Base-by-base conservation (phyloP, 92 coral and sea anemone species). In the Actinostola sp. region DNA sequence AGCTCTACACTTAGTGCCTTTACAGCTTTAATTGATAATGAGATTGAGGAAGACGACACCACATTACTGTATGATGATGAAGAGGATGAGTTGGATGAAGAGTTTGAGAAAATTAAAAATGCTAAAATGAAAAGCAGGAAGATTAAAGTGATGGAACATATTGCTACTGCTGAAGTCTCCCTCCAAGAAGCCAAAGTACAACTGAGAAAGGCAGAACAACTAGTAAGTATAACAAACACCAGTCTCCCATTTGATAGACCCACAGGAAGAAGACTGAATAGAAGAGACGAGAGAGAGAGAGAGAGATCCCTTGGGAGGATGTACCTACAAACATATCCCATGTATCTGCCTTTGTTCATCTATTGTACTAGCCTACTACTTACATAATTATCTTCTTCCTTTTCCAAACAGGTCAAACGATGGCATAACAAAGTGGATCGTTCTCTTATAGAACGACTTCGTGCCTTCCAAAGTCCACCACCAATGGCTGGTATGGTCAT, bases 401-500 rank as follows among this genome's bases (percentile, higher is more conserved):
- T n/a, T n/a, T n/a, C n/a, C n/a, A n/a, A n/a, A n/a, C n/a, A 95
- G 99, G 99, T 91, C 11, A 1, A 56, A 39, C 85, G 82, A 30
- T 95, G 99, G 99, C 92, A 88, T 76, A 79, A 76, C 55, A 92
- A 80, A 34, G 87, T 95, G 0, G 99, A 95, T 61, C 97, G 99
- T 50, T 85, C 97, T 1, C 62, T 93, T 19, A 85, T 89, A 53
- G 99, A 95, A 69, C 73, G 99, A 51, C 97, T 95, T 34, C 84
- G 94, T 59, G 97, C 99, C 2, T 92, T 95, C 50, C 99, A 95
- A 73, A 92, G 89, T 34, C 99, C 99, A 10, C 99, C 99, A 0
- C 93, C 88, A 13, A 95, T 95, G 99, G 85, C 94, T 2, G 95
- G 95, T 32, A 83, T 95, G 97, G 97, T 91, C n/a, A 95, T 95